phyloP scores from a whole-genome alignment of 2,888 invertebrate genomes.

The Timandra comae region DNA sequence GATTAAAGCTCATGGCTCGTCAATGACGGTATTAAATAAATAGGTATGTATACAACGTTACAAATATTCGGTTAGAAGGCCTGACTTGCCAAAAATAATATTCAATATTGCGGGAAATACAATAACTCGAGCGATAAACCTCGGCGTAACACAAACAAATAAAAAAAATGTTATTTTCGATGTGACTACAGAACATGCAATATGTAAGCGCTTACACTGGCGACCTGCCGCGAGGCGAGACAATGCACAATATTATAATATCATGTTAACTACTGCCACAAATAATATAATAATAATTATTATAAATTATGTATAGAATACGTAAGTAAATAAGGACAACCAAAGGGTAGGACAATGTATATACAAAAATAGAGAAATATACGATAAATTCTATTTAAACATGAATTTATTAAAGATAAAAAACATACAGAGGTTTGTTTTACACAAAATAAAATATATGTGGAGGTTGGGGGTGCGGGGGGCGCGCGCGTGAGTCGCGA shows the following conservation, averaged over 20 bases:
- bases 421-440: conserved; percentile 74
- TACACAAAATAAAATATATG: conserved; percentile 76
- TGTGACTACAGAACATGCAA: conserved; percentile 68
- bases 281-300: conserved; percentile 44
- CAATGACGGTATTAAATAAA: conserved; percentile 29
- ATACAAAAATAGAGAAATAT: conserved; percentile 75
- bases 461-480: conserved; percentile 56
- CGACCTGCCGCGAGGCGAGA: conserved; percentile 55
- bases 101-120: conserved; percentile 45
- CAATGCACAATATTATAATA: conserved; percentile 57
- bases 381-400: conserved; percentile 75
- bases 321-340: conserved; percentile 64
- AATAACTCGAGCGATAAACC: conserved; percentile 55
- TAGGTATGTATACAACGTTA: conserved; percentile 28
- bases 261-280: conserved; percentile 68
- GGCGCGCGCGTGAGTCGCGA: conserved; percentile 41
- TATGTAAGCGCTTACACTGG: conserved; percentile 59
- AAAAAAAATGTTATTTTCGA: conserved; percentile 55
- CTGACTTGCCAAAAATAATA: conserved; percentile 57
- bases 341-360: conserved; percentile 54
- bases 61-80: conserved; percentile 46
- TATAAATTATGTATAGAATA: conserved; percentile 44
- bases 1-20: conserved; percentile 45
- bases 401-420: conserved; percentile 75
- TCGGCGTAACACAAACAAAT: conserved; percentile 68